phyloP scores from a whole-genome alignment of 2,113 vertebrate genomes.

The Chroicocephalus ridibundus region DNA sequence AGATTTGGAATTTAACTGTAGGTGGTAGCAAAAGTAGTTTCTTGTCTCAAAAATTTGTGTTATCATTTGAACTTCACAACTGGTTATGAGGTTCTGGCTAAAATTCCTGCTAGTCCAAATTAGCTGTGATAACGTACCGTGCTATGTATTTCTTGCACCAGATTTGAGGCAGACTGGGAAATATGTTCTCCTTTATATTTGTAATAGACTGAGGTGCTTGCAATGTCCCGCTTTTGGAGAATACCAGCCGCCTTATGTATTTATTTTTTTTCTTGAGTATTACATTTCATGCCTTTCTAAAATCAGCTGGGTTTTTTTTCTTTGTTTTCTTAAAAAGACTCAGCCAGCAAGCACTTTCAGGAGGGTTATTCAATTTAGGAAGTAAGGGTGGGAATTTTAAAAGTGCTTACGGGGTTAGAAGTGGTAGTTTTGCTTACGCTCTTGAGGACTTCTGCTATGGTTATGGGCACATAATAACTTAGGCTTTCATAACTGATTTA shows the following conservation, averaged over 20 bases:
- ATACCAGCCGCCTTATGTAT: background rate
- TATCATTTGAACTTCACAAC: background rate
- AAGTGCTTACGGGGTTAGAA: background rate
- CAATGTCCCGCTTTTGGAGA: background rate
- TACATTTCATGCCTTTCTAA: background rate
- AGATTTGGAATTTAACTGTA: slow-evolving; percentile 35
- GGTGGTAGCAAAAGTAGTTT: slow-evolving; percentile 10
- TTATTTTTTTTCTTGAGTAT: background rate
- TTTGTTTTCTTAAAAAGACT: background rate
- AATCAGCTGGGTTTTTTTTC: background rate
- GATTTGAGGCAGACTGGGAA: background rate
- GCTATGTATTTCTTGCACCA: background rate
- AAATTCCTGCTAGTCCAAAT: slow-evolving; percentile 63
- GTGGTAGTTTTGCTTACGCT: background rate
- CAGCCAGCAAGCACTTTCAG: background rate
- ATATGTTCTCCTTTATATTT: background rate
- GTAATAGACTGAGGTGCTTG: background rate
- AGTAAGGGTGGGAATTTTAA: background rate
- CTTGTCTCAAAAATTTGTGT: background rate
- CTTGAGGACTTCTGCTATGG: background rate
- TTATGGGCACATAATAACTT: background rate
- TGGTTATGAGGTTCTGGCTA: slow-evolving; percentile 47
- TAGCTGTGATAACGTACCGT: background rate
- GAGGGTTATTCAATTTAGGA: background rate
- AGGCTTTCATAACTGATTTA: background rate